Evolutionary conservation across 2,797 vertebrate genomes (phyloP).

Genomic region (Molossus alvarezi): DNA sequence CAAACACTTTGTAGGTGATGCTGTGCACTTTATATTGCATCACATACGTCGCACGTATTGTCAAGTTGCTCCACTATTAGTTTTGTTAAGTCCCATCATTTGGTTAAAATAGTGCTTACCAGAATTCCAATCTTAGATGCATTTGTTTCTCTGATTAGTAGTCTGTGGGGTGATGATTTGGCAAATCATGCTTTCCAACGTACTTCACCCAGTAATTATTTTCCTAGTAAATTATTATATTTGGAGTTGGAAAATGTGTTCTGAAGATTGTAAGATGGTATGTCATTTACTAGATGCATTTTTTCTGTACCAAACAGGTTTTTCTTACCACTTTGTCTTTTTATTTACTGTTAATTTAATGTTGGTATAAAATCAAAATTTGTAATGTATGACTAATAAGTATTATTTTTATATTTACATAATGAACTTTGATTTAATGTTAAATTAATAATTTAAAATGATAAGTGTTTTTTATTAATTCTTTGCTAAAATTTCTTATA

Average conservation of each 20-base stretch:
- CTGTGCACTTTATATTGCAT: too few species aligned
- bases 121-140: neutral
- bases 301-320: neutral
- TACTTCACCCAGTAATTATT: neutral
- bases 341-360: neutral
- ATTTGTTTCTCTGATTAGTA: neutral
- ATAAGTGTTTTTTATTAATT: neutral
- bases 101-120: neutral
- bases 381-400: neutral
- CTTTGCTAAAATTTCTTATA: neutral
- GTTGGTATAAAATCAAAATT: neutral
- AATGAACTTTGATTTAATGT: neutral
- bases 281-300: neutral
- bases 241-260: neutral
- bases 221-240: neutral
- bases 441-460: neutral
- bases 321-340: neutral
- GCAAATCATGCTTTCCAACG: neutral
- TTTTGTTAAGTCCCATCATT: neutral
- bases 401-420: neutral
- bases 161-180: neutral
- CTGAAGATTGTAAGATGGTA: neutral
- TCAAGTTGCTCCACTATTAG: neutral
- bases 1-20: neutral
- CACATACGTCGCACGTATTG: neutral